Conservation (phyloP, 2,113 vertebrate species). For the Anseranas semipalmata region DNA sequence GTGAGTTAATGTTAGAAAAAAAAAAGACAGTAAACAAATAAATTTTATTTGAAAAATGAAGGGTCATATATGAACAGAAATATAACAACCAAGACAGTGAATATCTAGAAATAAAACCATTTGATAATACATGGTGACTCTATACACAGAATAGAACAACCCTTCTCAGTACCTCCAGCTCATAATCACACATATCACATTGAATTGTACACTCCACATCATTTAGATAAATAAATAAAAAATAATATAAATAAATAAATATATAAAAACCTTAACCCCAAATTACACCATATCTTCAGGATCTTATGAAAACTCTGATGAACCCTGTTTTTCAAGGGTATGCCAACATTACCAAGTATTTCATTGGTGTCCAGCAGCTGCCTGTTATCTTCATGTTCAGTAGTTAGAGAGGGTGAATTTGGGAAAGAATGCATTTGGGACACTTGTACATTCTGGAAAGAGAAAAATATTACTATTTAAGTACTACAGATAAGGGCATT, state of each 20-base stretch:
- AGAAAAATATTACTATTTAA: background rate
- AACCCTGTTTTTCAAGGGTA: background rate
- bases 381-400: background rate
- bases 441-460: background rate
- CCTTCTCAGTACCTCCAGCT: background rate
- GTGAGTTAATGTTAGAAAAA: too few species aligned
- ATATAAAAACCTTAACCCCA: background rate
- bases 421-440: background rate
- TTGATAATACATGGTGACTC: background rate
- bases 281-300: background rate
- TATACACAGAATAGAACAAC: background rate
- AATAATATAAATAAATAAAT: too few species aligned
- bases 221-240: background rate
- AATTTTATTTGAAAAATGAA: background rate
- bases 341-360: background rate
- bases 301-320: background rate
- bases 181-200: background rate
- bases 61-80: background rate
- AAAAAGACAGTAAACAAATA: background rate
- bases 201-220: rapidly evolving
- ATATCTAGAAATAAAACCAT: background rate
- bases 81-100: background rate
- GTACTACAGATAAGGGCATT: background rate
- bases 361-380: background rate
- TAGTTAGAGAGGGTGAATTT: background rate